Base-by-base conservation (phyloP, 2,113 vertebrate species). In the Cavia aperea region DNA sequence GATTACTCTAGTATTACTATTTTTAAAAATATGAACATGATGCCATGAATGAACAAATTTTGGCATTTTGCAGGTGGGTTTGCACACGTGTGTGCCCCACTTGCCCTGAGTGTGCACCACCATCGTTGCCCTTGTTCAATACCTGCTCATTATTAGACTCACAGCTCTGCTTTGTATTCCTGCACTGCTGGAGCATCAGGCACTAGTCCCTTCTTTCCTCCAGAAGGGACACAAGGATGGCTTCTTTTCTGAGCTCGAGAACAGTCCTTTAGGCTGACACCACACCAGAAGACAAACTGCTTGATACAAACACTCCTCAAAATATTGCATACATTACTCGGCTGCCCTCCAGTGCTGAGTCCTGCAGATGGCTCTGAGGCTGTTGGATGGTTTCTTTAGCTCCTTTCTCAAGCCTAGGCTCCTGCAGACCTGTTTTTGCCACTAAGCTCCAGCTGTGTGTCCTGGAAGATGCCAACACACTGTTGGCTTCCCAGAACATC, bases 281-380 rank as follows among this genome's bases (percentile, higher is more conserved):
- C 56, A 39, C 16, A 39, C 21, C 29, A 63, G 49, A 62, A 84
- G 77, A 87, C n/a, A 84, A 62, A 21, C 43, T 62, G 91, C 81
- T 89, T 33, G 36, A 46, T 23, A 89, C 83, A 84, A 56, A 29
- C 43, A 31, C 21, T 56, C 83, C 56, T 60, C 72, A 46, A 58
- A 73, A 77, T 3, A 8, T 7, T 14, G 2, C 1, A 18, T 54
- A 18, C 0, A 4, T 4, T 10, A 12, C 77, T 73, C 0, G 6
- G 43, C 58, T 46, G 54, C 23, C 63, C 31, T 26, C 54, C 39
- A 83, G 39, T 21, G 73, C 29, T 65, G 26, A 58, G 54, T 39
- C 6, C 29, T 7, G 36, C 14, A 29, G 31, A 18, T 1, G 21
- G 33, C 36, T 23, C 16, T 9, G 33, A 81, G 66, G 46, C 73